These are phyloP conservation scores for Actias luna DNA, from an alignment of 2,888 invertebrate genomes.

Conservation along the genomic window DNA sequence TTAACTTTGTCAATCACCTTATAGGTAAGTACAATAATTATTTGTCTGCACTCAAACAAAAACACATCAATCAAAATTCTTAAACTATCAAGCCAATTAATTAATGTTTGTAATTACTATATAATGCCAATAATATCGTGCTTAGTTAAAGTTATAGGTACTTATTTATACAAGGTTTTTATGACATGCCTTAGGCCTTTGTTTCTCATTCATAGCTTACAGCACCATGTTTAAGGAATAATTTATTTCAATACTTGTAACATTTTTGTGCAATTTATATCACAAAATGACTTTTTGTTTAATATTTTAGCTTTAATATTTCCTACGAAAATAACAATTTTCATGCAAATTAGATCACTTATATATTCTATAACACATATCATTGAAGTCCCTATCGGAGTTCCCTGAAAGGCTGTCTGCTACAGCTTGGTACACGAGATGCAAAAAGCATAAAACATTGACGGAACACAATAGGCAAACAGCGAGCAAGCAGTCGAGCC, in stretches of 20 bases:
- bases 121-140: conserved; percentile 35
- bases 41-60: conserved; percentile 23
- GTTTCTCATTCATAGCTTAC: conserved; percentile 16
- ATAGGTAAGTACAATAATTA: conserved; percentile 3
- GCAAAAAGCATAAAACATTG: conserved; percentile 84
- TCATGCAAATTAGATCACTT: conserved; percentile 50
- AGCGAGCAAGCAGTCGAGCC: conserved; percentile 86
- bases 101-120: conserved; percentile 29
- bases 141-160: conserved; percentile 30
- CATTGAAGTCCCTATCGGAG: conserved; percentile 62
- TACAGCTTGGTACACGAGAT: conserved; percentile 77
- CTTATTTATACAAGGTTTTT: conserved; percentile 12
- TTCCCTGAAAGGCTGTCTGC: conserved; percentile 45
- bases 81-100: conserved; percentile 38
- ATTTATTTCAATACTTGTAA: conserved; percentile 9
- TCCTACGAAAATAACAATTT: conserved; percentile 6
- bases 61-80: conserved; percentile 29
- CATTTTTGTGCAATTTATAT: neutral
- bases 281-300: neutral
- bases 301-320: conserved; percentile 7
- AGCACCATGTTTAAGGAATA: conserved; percentile 31
- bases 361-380: conserved; percentile 59
- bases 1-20: conserved; percentile 1
- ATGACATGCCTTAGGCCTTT: conserved; percentile 27
- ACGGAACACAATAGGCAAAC: conserved; percentile 84